Evolutionary conservation across 2,113 vertebrate species (phyloP).

Genomic region (Pardalotus punctatus): DNA sequence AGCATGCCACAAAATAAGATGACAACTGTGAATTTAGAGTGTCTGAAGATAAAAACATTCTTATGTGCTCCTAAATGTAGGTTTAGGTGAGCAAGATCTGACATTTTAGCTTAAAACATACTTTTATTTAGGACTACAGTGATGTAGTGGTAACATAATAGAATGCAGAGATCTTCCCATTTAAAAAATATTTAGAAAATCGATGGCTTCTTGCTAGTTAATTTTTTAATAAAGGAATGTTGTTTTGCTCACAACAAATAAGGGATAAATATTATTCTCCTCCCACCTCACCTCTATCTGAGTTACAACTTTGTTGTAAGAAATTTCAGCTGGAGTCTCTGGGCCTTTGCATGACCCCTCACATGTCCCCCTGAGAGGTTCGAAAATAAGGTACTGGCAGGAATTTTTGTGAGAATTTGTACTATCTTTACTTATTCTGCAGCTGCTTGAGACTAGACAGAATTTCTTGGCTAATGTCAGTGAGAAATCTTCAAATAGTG

Average conservation of each 20-base stretch:
- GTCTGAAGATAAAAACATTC: not conserved
- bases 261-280: not conserved
- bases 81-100: not conserved
- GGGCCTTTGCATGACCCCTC: not conserved
- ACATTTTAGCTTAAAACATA: not conserved
- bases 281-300: not conserved
- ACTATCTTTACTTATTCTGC: not conserved
- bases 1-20: not conserved
- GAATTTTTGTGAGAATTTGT: not conserved
- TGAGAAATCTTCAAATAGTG: not conserved
- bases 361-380: not conserved
- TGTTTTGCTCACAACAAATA: not conserved
- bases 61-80: not conserved
- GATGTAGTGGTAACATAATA: not conserved
- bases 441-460: not conserved
- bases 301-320: not conserved
- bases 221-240: not conserved
- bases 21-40: fast-evolving
- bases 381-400: not conserved
- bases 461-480: not conserved
- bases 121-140: not conserved
- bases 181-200: not conserved
- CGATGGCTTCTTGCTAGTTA: not conserved
- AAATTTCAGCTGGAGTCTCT: not conserved
- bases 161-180: not conserved